A percentile compares a stretch with the other conserved stretches of the same genome.
Evolutionary conservation across 2,797 vertebrate species (phyloP).

Genomic region (Gephyroberyx darwinii): DNA sequence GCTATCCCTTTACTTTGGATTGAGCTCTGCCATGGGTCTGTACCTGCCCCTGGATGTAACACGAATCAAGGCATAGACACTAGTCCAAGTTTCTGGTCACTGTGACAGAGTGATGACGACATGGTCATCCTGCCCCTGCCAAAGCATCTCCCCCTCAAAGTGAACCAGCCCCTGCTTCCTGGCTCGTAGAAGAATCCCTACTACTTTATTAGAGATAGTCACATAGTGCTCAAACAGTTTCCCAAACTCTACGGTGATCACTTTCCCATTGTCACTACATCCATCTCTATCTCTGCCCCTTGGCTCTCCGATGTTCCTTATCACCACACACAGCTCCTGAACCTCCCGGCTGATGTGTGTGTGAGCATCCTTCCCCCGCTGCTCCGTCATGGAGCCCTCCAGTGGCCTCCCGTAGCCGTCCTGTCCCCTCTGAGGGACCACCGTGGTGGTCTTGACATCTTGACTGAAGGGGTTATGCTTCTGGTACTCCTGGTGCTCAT

Average conservation of each 20-base stretch:
- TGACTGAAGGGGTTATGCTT: conserved; percentile 89
- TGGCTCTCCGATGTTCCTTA: conserved; percentile 79
- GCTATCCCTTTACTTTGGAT: neutral
- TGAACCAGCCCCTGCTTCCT: conserved; percentile 87
- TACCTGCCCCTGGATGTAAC: neutral
- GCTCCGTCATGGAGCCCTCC: conserved; percentile 87
- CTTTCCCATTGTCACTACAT: conserved; percentile 8
- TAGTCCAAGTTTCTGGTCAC: conserved; percentile 50
- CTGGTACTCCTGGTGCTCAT: conserved; percentile 85
- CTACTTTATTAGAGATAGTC: conserved; percentile 91
- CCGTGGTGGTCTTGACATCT: conserved; percentile 39
- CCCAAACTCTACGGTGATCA: conserved; percentile 82
- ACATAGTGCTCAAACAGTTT: conserved; percentile 89
- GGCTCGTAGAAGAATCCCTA: conserved; percentile 88
- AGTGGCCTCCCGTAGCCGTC: conserved; percentile 85
- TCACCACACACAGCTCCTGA: conserved; percentile 85
- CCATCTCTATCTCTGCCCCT: conserved; percentile 61
- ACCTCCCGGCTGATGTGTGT: conserved; percentile 85
- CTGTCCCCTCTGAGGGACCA: conserved; percentile 73
- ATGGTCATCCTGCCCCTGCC: conserved; percentile 90
- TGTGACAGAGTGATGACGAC: conserved; percentile 84
- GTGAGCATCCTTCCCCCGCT: conserved; percentile 87
- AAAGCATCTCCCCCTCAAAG: conserved; percentile 94
- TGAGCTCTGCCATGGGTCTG: conserved; percentile 4
- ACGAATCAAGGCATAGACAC: conserved; percentile 18